Evolutionary conservation across 2,888 invertebrate species (phyloP).

Genomic region (Panopea generosa): DNA sequence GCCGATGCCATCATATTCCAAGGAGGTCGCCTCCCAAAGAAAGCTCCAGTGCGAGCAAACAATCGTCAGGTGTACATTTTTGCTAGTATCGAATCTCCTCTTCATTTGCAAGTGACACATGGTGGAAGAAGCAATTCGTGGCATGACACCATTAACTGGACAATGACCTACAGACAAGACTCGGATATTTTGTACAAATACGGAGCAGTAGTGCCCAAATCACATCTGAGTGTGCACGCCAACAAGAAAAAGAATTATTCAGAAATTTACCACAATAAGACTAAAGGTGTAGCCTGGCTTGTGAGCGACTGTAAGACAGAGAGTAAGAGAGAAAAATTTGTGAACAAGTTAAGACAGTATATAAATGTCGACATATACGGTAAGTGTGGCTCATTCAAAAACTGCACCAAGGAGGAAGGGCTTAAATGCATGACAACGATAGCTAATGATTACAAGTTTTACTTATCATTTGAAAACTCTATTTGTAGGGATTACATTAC

Average conservation of each 20-base stretch:
- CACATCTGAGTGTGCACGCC: neutral
- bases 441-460: slow-evolving; percentile 49
- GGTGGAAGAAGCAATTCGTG: slow-evolving; percentile 1
- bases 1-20: slow-evolving; percentile 46
- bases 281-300: slow-evolving; percentile 41
- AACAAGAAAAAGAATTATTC: slow-evolving; percentile 7
- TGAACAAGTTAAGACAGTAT: slow-evolving; percentile 28
- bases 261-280: slow-evolving; percentile 36
- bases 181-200: slow-evolving; percentile 51
- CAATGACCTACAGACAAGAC: slow-evolving; percentile 53
- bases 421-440: slow-evolving; percentile 15
- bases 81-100: slow-evolving; percentile 28
- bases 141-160: slow-evolving; percentile 49
- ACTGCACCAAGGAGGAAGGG: slow-evolving; percentile 42
- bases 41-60: slow-evolving; percentile 25
- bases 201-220: slow-evolving; percentile 13
- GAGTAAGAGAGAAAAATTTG: slow-evolving; percentile 42
- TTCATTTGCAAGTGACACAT: slow-evolving; percentile 16
- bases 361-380: slow-evolving; percentile 50
- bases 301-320: slow-evolving; percentile 53
- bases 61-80: slow-evolving; percentile 31
- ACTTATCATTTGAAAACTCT: slow-evolving; percentile 60
- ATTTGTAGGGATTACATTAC: slow-evolving; percentile 56
- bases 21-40: slow-evolving; percentile 32
- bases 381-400: slow-evolving; percentile 33